Conservation (phyloP, 2,888 invertebrate genomes). For the Entomobrya multifasciata region DNA sequence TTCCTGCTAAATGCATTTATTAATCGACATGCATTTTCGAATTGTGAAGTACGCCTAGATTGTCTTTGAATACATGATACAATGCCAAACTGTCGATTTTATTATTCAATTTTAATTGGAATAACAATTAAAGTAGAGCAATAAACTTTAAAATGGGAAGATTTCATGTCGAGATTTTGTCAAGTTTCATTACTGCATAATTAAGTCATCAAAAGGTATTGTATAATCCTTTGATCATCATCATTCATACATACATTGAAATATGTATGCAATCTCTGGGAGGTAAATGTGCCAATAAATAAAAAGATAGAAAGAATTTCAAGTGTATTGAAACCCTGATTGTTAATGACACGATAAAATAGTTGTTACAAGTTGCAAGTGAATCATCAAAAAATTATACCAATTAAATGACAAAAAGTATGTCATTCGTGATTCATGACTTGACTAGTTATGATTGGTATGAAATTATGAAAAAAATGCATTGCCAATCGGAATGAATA, state of each 20-base stretch:
- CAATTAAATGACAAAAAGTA: slow-evolving; percentile 30
- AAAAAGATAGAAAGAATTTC: slow-evolving; percentile 37
- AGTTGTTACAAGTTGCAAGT: slow-evolving; percentile 43
- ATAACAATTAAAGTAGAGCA: slow-evolving; percentile 61
- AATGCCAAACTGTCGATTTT: slow-evolving; percentile 69
- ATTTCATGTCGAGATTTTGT: slow-evolving; percentile 56
- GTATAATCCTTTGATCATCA: background rate
- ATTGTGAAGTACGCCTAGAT: slow-evolving; percentile 57
- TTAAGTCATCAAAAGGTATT: slow-evolving; percentile 48
- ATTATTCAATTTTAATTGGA: slow-evolving; percentile 43
- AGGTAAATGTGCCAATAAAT: background rate
- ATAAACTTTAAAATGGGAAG: slow-evolving; percentile 37
- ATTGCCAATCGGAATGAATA: too few species aligned
- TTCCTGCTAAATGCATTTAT: slow-evolving; percentile 51
- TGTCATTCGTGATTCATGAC: slow-evolving; percentile 54
- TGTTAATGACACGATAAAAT: slow-evolving; percentile 47
- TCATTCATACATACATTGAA: background rate
- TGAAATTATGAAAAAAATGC: too few species aligned
- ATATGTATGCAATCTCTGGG: background rate
- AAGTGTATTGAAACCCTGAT: slow-evolving; percentile 54
- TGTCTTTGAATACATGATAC: slow-evolving; percentile 67
- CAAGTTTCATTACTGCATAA: slow-evolving; percentile 53
- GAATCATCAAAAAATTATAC: slow-evolving; percentile 38
- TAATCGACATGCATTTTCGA: slow-evolving; percentile 40
- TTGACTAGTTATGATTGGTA: background rate